Percentiles rank a stretch among this genome's conserved stretches.
Conservation (phyloP, 2,113 vertebrate genomes). For the Sceloporus tristichus region DNA sequence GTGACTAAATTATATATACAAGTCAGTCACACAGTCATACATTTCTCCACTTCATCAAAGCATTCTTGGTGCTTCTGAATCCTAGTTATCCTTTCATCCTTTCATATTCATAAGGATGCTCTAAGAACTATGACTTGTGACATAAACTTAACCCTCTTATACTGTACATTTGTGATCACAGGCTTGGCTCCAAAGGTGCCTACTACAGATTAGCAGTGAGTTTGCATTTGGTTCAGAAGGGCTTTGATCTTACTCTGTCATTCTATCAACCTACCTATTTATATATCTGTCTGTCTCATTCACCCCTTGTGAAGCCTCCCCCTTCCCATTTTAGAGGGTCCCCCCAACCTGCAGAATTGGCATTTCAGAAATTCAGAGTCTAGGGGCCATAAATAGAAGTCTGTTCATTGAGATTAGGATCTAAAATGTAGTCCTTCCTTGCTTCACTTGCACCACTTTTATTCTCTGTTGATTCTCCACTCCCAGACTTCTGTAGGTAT, state of each 20-base stretch:
- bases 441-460: background rate
- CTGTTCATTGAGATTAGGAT: background rate
- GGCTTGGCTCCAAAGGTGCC: background rate
- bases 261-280: too few species aligned
- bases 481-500: background rate
- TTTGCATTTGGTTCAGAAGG: too few species aligned
- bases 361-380: too few species aligned
- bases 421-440: background rate
- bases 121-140: background rate
- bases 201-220: background rate
- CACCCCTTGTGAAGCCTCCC: background rate
- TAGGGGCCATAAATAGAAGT: background rate
- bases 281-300: background rate
- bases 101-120: background rate
- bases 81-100: background rate
- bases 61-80: background rate
- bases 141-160: background rate
- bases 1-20: slow-evolving; percentile 35
- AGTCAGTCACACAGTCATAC: slow-evolving; percentile 8
- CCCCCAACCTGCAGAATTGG: background rate
- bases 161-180: background rate
- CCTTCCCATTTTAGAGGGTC: background rate
- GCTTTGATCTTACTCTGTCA: too few species aligned
- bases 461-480: too few species aligned
- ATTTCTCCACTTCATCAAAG: slow-evolving; percentile 42